Conservation (phyloP, 2,888 invertebrate species). For the Fragum sueziense region DNA sequence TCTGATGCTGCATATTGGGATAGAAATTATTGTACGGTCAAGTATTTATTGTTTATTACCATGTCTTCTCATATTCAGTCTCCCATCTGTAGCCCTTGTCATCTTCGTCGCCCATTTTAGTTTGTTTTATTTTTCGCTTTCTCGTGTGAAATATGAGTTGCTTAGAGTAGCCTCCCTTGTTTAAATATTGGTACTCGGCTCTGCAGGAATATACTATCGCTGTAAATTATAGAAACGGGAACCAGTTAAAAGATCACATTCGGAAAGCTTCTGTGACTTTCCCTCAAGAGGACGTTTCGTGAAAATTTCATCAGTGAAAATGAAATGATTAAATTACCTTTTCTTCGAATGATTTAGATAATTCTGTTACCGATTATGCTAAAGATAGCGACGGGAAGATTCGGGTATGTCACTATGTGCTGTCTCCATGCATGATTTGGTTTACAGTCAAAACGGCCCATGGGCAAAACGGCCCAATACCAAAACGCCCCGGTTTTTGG, state of each 20-base stretch:
- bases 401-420: slow-evolving; percentile 35
- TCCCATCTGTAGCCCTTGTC: slow-evolving; percentile 84
- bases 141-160: background rate
- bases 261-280: background rate
- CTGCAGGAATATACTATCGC: background rate
- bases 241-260: background rate
- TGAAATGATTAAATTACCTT: background rate
- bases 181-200: background rate
- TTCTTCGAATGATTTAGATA: background rate
- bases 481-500: no score
- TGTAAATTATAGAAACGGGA: background rate
- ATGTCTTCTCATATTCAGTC: slow-evolving; percentile 83
- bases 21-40: no score
- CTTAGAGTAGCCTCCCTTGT: slow-evolving; percentile 5
- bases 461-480: no score
- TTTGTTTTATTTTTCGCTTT: background rate
- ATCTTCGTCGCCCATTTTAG: slow-evolving; percentile 76
- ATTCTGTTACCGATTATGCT: slow-evolving; percentile 5
- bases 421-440: no score
- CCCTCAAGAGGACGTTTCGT: background rate
- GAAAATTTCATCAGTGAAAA: slow-evolving; percentile 1
- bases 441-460: no score
- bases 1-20: no score
- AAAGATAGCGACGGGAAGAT: slow-evolving; percentile 29
- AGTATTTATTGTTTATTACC: no score